phyloP scores from a whole-genome alignment of 2,113 vertebrate genomes.

The Zootoca vivipara region DNA sequence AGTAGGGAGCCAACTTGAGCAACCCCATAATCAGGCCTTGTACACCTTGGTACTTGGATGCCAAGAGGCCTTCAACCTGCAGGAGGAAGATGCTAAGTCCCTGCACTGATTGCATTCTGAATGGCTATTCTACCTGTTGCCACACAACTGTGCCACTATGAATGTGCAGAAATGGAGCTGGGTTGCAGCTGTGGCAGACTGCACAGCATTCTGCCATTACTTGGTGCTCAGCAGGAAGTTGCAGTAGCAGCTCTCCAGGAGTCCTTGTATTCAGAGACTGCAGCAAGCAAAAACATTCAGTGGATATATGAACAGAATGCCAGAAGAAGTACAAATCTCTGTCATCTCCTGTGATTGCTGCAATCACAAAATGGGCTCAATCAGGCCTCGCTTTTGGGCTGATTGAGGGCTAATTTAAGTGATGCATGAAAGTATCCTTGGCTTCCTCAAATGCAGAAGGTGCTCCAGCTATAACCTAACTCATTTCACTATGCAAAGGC shows the following conservation, averaged over 20 bases:
- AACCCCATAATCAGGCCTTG: not conserved
- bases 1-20: too few relatives aligned
- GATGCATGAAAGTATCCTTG: not conserved
- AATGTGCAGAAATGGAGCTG: not conserved
- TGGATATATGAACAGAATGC: not conserved
- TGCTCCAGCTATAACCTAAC: slow-evolving; percentile 34
- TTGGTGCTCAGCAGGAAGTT: not conserved
- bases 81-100: not conserved
- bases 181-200: not conserved
- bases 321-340: not conserved
- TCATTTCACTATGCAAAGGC: slow-evolving; percentile 35
- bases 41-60: not conserved
- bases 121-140: too few relatives aligned
- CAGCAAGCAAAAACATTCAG: not conserved
- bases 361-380: not conserved
- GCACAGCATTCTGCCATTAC: not conserved
- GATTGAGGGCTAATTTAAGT: not conserved
- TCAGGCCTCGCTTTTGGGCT: not conserved
- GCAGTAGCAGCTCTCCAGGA: not conserved
- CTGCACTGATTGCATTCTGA: too few relatives aligned
- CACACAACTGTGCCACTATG: not conserved
- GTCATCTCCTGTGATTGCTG: slow-evolving; percentile 17
- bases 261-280: not conserved
- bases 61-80: not conserved
- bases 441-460: slow-evolving; percentile 42